Base-by-base conservation (phyloP, 2,888 invertebrate genomes). In the Lasiommata megera region DNA sequence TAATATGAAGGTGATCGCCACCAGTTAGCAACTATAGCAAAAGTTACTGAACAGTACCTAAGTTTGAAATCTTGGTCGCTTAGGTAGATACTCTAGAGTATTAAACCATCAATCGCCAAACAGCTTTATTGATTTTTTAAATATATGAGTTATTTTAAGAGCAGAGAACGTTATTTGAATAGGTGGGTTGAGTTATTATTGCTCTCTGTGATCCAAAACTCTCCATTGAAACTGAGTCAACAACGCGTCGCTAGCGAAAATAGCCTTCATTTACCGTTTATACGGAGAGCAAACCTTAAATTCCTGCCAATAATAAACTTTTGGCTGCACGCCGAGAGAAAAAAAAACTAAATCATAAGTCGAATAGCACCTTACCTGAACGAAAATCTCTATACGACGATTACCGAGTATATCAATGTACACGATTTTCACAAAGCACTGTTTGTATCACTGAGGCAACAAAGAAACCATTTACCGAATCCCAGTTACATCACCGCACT, bases 401-500 rank as follows among this genome's bases (percentile, higher is more conserved):
- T 41, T 40, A n/a, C 34, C 41, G 6, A 9, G 52, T 41, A 11
- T 18, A 11, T 6, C 6, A 6, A 23, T 23, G 16, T 29, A 29
- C 38, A 29, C 34, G 29, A 79, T 74, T 71, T 67, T 63, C 51
- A 69, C 76, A 80, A 78, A 69, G 54, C 82, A 82, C 81, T 77
- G 77, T 80, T 75, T 72, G 64, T 58, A 67, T 63, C 75, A 77
- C 75, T 66, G 67, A 69, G 56, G 66, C 9, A 80, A 85, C 83
- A 83, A 86, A 80, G 80, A 73, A 69, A 74, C 76, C 71, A 81
- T 80, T 77, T 73, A 80, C 57, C 62, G 62, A 69, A 71, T 67
- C 76, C 54, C 51, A 74, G 73, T 86, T 84, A 86, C 86, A 87
- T 84, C 84, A 87, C 70, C 73, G n/a, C n/a, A n/a, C n/a, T 71